Percentiles rank a stretch among this genome's conserved stretches.
Conservation (phyloP, 2,888 invertebrate species). For the Mesorhabditis sp. region DNA sequence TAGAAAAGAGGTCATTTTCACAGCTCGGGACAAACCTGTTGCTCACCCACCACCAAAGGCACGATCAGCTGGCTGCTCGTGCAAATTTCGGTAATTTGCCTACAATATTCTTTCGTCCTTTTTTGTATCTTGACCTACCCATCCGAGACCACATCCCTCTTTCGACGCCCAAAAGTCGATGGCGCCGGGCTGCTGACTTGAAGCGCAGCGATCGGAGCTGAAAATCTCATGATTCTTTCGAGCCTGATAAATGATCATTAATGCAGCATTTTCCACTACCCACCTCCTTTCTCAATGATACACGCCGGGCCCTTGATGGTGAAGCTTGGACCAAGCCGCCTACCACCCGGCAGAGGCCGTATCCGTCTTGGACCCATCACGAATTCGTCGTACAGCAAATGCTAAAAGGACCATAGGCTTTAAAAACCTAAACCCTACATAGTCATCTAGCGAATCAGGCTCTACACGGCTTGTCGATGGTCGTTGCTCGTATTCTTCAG, state of each 20-base stretch:
- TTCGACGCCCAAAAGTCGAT: background rate
- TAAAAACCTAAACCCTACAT: slow-evolving; percentile 16
- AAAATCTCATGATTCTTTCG: background rate
- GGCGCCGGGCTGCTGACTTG: background rate
- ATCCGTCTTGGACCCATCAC: slow-evolving; percentile 29
- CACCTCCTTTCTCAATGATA: no score
- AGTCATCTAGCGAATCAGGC: no score
- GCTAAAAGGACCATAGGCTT: slow-evolving; percentile 19
- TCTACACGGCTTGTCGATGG: no score
- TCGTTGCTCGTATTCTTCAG: no score
- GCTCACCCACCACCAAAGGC: no score
- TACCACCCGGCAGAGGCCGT: slow-evolving; percentile 9
- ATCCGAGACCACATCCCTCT: no score
- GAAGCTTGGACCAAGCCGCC: slow-evolving; percentile 22
- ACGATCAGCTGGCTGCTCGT: no score
- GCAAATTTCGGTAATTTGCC: no score
- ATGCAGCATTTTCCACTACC: no score
- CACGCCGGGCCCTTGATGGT: slow-evolving; percentile 10
- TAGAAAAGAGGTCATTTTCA: background rate
- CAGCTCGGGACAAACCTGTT: background rate
- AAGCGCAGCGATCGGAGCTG: background rate
- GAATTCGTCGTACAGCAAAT: slow-evolving; percentile 37
- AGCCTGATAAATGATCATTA: background rate
- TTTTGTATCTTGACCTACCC: no score
- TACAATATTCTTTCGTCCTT: no score